Evolutionary conservation across 2,113 vertebrate genomes (phyloP).

Genomic region (Talpa occidentalis): DNA sequence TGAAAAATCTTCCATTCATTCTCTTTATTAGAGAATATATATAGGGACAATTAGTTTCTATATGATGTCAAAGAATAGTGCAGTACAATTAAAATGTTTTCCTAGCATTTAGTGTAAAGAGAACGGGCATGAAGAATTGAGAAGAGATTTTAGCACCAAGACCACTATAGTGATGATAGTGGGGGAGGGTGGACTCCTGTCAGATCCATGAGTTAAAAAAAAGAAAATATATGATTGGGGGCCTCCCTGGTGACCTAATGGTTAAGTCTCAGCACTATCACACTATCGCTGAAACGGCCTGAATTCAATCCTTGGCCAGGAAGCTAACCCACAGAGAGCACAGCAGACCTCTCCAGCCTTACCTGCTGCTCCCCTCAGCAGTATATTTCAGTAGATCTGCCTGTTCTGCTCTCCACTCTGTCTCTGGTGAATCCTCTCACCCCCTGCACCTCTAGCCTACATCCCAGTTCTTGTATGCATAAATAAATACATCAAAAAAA

Average conservation of each 20-base stretch:
- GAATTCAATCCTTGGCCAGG: too few species aligned
- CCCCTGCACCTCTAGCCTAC: too few species aligned
- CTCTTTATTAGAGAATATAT: slow-evolving; percentile 12
- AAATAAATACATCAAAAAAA: background rate
- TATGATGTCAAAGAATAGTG: background rate
- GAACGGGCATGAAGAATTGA: background rate
- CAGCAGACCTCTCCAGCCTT: too few species aligned
- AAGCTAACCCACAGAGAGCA: too few species aligned
- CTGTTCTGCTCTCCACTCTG: too few species aligned
- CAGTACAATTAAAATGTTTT: background rate
- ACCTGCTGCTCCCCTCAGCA: too few species aligned
- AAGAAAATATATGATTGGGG: background rate
- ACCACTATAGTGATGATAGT: background rate
- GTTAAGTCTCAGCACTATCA: too few species aligned
- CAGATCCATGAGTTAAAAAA: background rate
- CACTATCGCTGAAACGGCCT: too few species aligned
- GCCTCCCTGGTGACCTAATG: too few species aligned
- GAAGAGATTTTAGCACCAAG: background rate
- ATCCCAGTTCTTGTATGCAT: too few species aligned
- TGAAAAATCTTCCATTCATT: slow-evolving; percentile 42
- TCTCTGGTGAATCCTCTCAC: too few species aligned
- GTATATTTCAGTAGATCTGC: too few species aligned
- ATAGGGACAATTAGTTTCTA: slow-evolving; percentile 17
- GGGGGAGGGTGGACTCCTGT: background rate
- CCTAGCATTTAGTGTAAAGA: background rate